These are phyloP conservation scores for Moxostoma hubbsi DNA, from an alignment of 2,797 vertebrate genomes.

Conservation along the genomic window DNA sequence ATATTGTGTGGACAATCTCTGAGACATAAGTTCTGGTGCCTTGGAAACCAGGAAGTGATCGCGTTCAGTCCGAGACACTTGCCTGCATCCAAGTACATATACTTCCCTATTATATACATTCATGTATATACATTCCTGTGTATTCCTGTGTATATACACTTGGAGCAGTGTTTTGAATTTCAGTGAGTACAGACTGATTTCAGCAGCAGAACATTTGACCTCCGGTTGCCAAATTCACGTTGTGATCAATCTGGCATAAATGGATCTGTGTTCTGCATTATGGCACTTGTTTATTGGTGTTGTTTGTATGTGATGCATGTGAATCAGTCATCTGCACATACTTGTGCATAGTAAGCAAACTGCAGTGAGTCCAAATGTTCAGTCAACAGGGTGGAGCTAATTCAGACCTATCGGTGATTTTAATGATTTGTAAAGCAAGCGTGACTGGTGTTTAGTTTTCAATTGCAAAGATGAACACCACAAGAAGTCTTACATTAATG, in stretches of 20 bases:
- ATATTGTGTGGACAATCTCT: too few relatives aligned
- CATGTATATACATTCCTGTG: too few relatives aligned
- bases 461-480: slow-evolving; percentile 15
- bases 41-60: too few relatives aligned
- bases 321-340: slow-evolving; percentile 7
- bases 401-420: slow-evolving; percentile 9
- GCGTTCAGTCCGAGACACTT: too few relatives aligned
- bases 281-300: not conserved
- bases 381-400: not conserved
- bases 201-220: too few relatives aligned
- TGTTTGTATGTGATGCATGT: not conserved
- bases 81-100: too few relatives aligned
- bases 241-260: not conserved
- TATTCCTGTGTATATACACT: too few relatives aligned
- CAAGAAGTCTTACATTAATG: slow-evolving; percentile 22
- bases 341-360: not conserved
- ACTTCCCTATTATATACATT: too few relatives aligned
- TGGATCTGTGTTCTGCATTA: not conserved
- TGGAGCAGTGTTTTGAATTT: too few relatives aligned
- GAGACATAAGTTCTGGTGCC: too few relatives aligned
- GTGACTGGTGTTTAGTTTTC: slow-evolving; percentile 16
- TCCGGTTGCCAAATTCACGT: too few relatives aligned
- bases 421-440: slow-evolving; percentile 39
- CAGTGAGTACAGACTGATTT: too few relatives aligned
- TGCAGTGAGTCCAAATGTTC: slow-evolving; percentile 19